These are phyloP conservation scores for Thera obeliscata DNA, from an alignment of 2,888 invertebrate genomes.

Conservation along the genomic window DNA sequence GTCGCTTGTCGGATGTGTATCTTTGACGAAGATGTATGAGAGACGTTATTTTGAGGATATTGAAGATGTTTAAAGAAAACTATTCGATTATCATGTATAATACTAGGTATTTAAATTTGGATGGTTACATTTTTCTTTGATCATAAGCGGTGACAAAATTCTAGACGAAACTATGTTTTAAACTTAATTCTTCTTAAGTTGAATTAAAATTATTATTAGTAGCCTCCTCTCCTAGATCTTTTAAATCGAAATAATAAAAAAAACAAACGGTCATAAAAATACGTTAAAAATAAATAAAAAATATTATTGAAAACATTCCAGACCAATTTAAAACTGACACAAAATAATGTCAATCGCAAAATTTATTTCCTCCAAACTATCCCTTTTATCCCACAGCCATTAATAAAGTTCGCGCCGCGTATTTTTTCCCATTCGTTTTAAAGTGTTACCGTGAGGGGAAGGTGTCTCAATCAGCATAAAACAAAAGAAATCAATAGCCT, in stretches of 20 bases:
- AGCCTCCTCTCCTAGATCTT: no score
- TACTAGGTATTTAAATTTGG: no score
- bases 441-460: slow-evolving; percentile 74
- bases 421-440: slow-evolving; percentile 69
- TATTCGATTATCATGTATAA: slow-evolving; percentile 15
- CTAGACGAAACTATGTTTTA: no score
- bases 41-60: slow-evolving; percentile 9
- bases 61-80: slow-evolving; percentile 21
- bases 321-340: slow-evolving; percentile 7
- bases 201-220: no score
- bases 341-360: slow-evolving; percentile 22
- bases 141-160: no score
- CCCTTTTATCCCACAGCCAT: slow-evolving; percentile 37
- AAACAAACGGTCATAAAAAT: no score
- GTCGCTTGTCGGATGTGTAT: slow-evolving; percentile 59
- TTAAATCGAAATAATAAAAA: no score
- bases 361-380: slow-evolving; percentile 30
- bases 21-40: slow-evolving; percentile 74
- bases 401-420: slow-evolving; percentile 51
- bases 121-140: no score
- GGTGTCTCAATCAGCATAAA: slow-evolving; percentile 85
- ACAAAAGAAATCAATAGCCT: slow-evolving; percentile 84
- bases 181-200: no score
- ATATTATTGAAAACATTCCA: background rate
- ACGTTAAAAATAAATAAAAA: background rate